Base-by-base conservation (phyloP, 2,113 vertebrate genomes). In the Malurus elegans region DNA sequence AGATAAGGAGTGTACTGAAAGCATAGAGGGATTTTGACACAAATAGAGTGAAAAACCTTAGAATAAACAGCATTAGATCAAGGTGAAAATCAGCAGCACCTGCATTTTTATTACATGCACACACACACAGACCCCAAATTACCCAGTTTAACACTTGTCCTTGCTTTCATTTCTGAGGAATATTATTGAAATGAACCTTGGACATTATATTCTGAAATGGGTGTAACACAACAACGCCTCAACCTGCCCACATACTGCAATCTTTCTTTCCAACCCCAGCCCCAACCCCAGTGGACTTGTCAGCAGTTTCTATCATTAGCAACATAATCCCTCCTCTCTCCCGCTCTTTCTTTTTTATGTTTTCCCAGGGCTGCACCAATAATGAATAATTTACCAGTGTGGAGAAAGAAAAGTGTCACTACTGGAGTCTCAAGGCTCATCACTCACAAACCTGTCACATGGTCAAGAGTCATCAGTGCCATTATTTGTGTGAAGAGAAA, bases 381-480 rank as follows among this genome's bases (percentile, higher is more conserved):
- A 92, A 97, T 97, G 96, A 97, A 97, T 97, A 97, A 97, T 97
- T 97, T 97, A 97, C 95, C 86, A 97, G 95, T 70, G 84, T 87
- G 73, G 93, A 97, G 96, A 97, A 96, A 97, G 97, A 94, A 94
- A 96, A 97, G 96, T 97, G 96, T 96, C 96, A 97, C 94, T 96
- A 94, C 90, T 86, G 82, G 90, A 96, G 96, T 97, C 97, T 96
- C 95, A 91, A 91, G 95, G 96, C 97, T 97, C 97, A 97, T 97
- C 96, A 95, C 88, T 97, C 97, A 97, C 93, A 97, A 97, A 94
- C 94, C 94, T 97, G 97, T 97, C 97, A 97, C 95, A 97, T 96
- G 97, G 95, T 95, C 96, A 97, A 95, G 93, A 97, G 92, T 96
- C 94, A 96, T 97, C 97, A 96, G 79, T 91, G 94, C 94, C 96